These are phyloP conservation scores for Octonoba sinensis DNA, from an alignment of 2,888 invertebrate genomes.

Conservation along the genomic window DNA sequence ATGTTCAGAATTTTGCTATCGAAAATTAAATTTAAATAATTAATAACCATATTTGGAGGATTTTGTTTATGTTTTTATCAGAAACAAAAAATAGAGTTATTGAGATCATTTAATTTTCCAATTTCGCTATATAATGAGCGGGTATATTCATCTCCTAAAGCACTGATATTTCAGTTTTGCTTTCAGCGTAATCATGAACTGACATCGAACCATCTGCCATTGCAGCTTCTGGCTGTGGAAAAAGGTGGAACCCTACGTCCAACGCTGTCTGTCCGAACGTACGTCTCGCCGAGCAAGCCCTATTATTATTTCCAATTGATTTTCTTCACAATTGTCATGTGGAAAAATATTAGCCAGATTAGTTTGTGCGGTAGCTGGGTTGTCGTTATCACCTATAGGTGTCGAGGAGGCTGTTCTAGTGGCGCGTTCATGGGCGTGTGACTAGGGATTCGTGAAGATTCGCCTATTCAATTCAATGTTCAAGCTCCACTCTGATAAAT, in stretches of 20 bases:
- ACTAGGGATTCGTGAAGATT: background rate
- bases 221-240: background rate
- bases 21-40: too few species aligned
- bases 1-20: too few species aligned
- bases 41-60: too few species aligned
- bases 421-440: background rate
- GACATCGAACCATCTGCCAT: constrained; percentile 40
- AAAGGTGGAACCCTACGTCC: constrained; percentile 5
- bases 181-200: too few species aligned
- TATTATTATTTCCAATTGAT: constrained; percentile 60
- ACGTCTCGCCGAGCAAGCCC: constrained; percentile 17
- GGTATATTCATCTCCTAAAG: too few species aligned
- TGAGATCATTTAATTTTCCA: too few species aligned
- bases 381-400: constrained; percentile 29
- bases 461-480: constrained; percentile 4
- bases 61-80: too few species aligned
- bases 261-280: constrained; percentile 9
- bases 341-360: constrained; percentile 49
- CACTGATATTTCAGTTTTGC: too few species aligned
- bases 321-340: constrained; percentile 24
- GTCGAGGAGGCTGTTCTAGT: constrained; percentile 19
- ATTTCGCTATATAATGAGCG: too few species aligned
- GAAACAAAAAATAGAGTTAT: too few species aligned
- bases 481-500: too few species aligned
- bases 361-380: constrained; percentile 23